Conservation (phyloP, 1,140 invertebrate species). For the Ctenoplectra terminalis region DNA sequence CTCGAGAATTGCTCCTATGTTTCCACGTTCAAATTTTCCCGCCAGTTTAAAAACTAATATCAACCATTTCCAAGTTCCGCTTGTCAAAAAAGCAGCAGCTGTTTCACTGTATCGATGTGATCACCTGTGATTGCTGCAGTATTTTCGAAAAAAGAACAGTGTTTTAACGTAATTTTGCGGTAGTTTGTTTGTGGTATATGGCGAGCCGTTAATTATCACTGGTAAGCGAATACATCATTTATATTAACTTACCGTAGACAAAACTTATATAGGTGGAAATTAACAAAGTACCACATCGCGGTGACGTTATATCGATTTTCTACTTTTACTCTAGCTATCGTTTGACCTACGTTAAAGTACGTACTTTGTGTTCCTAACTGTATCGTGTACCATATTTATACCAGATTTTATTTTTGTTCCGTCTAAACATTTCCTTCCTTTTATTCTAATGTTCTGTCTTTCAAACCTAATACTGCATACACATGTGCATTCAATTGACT, state of each 20-base stretch:
- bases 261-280: not conserved
- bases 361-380: not conserved
- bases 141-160: not conserved
- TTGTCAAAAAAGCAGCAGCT: slow-evolving; percentile 50
- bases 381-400: not conserved
- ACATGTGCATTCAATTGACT: not conserved
- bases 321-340: slow-evolving; percentile 35
- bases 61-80: slow-evolving; percentile 21
- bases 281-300: slow-evolving; percentile 35
- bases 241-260: not conserved
- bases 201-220: not conserved
- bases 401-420: not conserved
- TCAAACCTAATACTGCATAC: not conserved
- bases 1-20: too few relatives aligned
- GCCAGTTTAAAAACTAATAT: slow-evolving; percentile 9
- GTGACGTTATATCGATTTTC: slow-evolving; percentile 57
- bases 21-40: slow-evolving; percentile 17
- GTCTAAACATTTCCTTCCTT: not conserved
- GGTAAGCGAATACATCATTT: slow-evolving; percentile 31
- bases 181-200: slow-evolving; percentile 2
- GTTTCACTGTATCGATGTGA: slow-evolving; percentile 35
- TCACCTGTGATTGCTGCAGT: slow-evolving; percentile 31
- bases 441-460: not conserved
- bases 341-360: slow-evolving; percentile 10
- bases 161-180: not conserved